Percentiles rank a stretch among this genome's conserved stretches.
These are phyloP conservation scores for Linnaemya tessellans DNA, from an alignment of 2,888 invertebrate species.

Conservation along the genomic window DNA sequence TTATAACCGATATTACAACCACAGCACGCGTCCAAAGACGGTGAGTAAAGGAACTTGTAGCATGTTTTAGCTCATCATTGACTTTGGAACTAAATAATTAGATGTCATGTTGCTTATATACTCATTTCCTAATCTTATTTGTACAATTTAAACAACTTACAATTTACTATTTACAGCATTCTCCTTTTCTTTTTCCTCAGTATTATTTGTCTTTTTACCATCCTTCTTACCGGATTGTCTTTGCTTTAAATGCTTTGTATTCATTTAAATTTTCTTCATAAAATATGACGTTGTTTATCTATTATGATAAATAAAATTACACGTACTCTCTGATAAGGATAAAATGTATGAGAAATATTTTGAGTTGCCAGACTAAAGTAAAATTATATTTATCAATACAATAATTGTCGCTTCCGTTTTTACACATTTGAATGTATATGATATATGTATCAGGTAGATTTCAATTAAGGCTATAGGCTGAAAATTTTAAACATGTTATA, in stretches of 20 bases:
- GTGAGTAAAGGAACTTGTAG: constrained; percentile 75
- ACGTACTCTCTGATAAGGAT: not conserved
- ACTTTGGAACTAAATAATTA: constrained; percentile 46
- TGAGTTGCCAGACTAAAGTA: not conserved
- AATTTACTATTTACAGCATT: constrained; percentile 46
- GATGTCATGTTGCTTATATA: not conserved
- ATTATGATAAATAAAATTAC: not conserved
- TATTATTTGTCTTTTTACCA: not conserved
- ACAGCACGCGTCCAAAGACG: constrained; percentile 77
- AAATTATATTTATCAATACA: not conserved
- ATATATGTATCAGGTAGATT: too few relatives aligned
- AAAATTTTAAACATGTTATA: too few relatives aligned
- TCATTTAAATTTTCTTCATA: constrained; percentile 23
- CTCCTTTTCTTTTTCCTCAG: constrained; percentile 21
- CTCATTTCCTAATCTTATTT: not conserved
- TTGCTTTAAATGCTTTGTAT: constrained; percentile 45
- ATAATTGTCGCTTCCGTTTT: not conserved
- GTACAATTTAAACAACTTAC: constrained; percentile 42
- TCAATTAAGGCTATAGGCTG: too few relatives aligned
- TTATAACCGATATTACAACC: constrained; percentile 82
- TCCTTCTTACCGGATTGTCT: constrained; percentile 6
- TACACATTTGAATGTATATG: not conserved
- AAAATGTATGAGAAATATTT: too few relatives aligned
- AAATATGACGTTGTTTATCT: not conserved
- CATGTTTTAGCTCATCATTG: constrained; percentile 66